Evolutionary conservation across 1,140 invertebrate genomes (phyloP).

Genomic region (Trachymyrmex cornetzi): DNA sequence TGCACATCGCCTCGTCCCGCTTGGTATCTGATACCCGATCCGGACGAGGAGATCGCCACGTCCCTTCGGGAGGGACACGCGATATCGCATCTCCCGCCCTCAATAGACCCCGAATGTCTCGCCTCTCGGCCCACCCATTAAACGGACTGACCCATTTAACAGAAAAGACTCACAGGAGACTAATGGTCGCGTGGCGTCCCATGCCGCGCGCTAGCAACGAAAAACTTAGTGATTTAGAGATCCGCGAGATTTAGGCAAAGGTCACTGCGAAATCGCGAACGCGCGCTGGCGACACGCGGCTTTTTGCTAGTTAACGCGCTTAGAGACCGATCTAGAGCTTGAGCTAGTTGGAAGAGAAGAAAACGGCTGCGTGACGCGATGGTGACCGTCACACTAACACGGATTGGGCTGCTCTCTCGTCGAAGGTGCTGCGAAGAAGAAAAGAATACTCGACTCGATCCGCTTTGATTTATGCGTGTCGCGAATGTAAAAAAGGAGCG

Average conservation of each 20-base stretch:
- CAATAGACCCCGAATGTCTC: constrained; percentile 38
- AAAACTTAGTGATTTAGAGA: constrained; percentile 50
- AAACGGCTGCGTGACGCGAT: background rate
- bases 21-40: constrained; percentile 5
- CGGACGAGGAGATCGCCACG: background rate
- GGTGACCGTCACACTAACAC: background rate
- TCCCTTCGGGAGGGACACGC: background rate
- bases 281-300: background rate
- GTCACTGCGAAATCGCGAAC: constrained; percentile 44
- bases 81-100: constrained; percentile 23
- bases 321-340: constrained; percentile 53
- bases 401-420: constrained; percentile 1
- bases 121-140: background rate
- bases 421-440: constrained; percentile 12
- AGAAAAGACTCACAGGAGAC: constrained; percentile 50
- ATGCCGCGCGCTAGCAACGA: constrained; percentile 49
- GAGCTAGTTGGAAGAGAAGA: constrained; percentile 14
- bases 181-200: constrained; percentile 20
- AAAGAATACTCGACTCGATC: constrained; percentile 22
- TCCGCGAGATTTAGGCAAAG: constrained; percentile 33
- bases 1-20: constrained; percentile 3
- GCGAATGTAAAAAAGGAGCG: background rate
- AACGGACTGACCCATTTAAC: constrained; percentile 44
- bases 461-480: background rate
- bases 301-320: constrained; percentile 24